Evolutionary conservation across 2,888 invertebrate species (phyloP), one percentile per base, ranked within the genome.

Genomic region (Cartodere bifasciata): DNA sequence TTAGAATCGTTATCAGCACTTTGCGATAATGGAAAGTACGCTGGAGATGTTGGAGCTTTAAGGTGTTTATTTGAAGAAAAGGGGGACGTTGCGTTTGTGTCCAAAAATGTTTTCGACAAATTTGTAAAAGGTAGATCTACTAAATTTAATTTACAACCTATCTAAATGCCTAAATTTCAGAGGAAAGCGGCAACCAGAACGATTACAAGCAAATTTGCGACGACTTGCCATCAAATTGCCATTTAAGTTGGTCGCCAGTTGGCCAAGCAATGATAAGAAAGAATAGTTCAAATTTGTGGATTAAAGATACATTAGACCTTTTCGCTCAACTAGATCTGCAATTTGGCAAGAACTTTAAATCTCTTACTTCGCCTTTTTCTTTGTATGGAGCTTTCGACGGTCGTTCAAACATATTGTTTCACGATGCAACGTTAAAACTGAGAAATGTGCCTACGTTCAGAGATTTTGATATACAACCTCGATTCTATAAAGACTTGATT

Each of bases 51-150:
- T 35, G 70, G 72, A 2, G 79, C 81, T 1, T 50, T 83, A 20
- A 60, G 68, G 31, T 80, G 82, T 39, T 55, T 87, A 9, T 62
- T 70, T 2, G 71, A 75, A 37, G 75, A 71, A 0, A 66, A 64
- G 35, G 81, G 70, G 3, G 85, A 87, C 46, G 83, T 87, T 0
- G 85, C 85, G 1, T 86, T 88, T 44, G 58, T 87, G 3, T 59
- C 58, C 0, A 46, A 48, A 24, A 56, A 55, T 40, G 48, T 48
- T 11, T 42, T 58, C 4, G 35, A 36, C 4, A 42, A 46, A 28
- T 57, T 51, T 32, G 37, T 75, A 44, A 61, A 66, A 40, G 70
- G 77, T 72, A 56, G 58, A 48, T 38, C 20, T 20, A 7, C 7
- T 20, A 20, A n/a, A 20, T 20, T 7, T 20, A n/a, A 20, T 7